phyloP scores from a whole-genome alignment of 2,113 vertebrate species.

The Pongo pygmaeus region DNA sequence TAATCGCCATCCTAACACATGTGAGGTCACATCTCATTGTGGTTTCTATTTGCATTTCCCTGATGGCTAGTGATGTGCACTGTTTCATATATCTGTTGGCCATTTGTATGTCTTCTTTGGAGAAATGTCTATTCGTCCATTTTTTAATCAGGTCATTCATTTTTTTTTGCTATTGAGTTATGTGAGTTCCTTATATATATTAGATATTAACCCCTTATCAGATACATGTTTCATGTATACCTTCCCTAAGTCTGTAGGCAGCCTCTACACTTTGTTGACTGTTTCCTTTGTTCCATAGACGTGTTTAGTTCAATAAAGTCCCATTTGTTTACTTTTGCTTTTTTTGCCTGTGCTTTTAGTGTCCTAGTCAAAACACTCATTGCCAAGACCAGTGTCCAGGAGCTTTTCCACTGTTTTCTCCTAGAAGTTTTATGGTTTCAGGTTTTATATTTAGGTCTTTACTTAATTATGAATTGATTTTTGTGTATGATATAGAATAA shows the following conservation, averaged over 20 bases:
- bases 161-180: not conserved
- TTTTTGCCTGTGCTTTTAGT: not conserved
- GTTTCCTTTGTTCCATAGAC: not conserved
- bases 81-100: not conserved
- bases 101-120: not conserved
- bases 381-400: not conserved
- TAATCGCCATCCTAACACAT: not conserved
- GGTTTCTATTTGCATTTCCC: not conserved
- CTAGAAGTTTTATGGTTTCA: not conserved
- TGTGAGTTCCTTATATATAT: not conserved
- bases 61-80: not conserved
- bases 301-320: not conserved
- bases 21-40: not conserved
- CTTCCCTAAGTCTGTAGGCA: not conserved
- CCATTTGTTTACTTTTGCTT: not conserved
- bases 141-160: not conserved
- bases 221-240: not conserved
- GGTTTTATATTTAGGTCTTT: not conserved
- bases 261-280: not conserved
- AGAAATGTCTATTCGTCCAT: not conserved
- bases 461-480: not conserved
- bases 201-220: not conserved
- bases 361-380: not conserved
- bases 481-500: not conserved
- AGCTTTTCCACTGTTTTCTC: not conserved